phyloP scores from a whole-genome alignment of 2,888 invertebrate species.

The Sinotaia quadrata region DNA sequence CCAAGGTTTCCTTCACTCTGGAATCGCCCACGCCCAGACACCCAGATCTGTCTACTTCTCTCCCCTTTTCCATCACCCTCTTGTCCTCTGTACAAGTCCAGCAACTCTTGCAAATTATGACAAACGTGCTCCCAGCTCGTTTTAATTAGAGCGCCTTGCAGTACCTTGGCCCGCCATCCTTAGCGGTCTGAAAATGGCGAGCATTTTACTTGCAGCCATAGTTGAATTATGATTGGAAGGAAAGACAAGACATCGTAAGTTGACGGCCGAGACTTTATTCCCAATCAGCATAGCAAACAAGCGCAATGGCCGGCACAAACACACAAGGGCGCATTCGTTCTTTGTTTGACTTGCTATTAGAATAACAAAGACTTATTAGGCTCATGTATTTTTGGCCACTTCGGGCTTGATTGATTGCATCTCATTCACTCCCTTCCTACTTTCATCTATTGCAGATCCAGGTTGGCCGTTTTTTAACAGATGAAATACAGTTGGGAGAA shows the following conservation, averaged over 20 bases:
- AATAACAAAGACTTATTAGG: slow-evolving; percentile 1
- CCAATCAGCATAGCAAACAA: slow-evolving; percentile 3
- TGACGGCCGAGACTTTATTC: neutral
- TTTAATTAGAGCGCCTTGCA: slow-evolving; percentile 17
- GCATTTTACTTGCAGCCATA: too few species aligned
- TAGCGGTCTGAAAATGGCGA: slow-evolving; percentile 6
- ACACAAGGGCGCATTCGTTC: neutral
- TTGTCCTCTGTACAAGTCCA: slow-evolving; percentile 13
- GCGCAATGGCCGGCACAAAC: neutral
- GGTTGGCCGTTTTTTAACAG: neutral
- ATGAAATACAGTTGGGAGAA: too few species aligned
- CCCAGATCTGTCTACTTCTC: neutral
- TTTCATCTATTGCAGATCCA: neutral
- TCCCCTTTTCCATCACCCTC: slow-evolving; percentile 15
- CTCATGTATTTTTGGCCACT: neutral
- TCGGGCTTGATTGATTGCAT: neutral
- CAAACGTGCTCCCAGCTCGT: slow-evolving; percentile 2
- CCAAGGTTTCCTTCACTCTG: neutral
- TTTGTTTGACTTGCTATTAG: slow-evolving; percentile 4
- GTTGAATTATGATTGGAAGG: neutral
- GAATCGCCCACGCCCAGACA: slow-evolving; percentile 4
- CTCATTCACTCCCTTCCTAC: neutral
- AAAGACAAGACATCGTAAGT: neutral
- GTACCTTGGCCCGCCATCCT: slow-evolving; percentile 5
- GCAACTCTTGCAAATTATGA: slow-evolving; percentile 18